Evolutionary conservation across 30 jellyfish, hydroid and myxozoan species (phyloP).

Genomic region (Cassiopea xamachana): DNA sequence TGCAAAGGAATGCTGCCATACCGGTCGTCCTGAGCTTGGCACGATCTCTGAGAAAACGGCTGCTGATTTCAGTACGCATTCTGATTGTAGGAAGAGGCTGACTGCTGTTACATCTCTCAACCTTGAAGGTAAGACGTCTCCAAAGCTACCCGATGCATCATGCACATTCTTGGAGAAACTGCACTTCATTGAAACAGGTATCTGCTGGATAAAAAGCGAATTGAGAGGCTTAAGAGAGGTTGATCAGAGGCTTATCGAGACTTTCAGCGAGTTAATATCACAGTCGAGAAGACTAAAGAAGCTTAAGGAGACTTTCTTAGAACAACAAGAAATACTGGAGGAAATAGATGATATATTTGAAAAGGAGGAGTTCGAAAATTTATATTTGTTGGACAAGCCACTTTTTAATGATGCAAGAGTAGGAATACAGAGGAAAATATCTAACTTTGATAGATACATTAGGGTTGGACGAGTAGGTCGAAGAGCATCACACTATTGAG

Average conservation of each 20-base stretch:
- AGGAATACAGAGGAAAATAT: conserved; percentile 32
- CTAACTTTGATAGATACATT: conserved; percentile 38
- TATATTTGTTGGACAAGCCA: conserved; percentile 32
- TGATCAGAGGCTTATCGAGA: conserved; percentile 6
- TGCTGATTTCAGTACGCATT: not conserved
- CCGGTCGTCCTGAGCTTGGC: not conserved
- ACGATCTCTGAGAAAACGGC: not conserved
- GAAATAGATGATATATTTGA: conserved; percentile 50
- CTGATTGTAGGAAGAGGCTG: not conserved
- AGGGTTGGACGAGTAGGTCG: conserved; percentile 46
- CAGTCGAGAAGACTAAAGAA: not conserved
- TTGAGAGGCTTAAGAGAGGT: conserved; percentile 11
- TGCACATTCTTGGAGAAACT: conserved; percentile 15
- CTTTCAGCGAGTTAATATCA: not conserved
- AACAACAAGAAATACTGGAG: conserved; percentile 57
- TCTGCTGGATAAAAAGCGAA: conserved; percentile 36
- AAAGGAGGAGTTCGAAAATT: conserved; percentile 33
- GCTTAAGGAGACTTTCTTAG: conserved; percentile 21
- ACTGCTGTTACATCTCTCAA: not conserved
- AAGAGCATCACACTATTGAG: conserved; percentile 34
- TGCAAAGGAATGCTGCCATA: not conserved
- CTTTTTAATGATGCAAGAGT: conserved; percentile 8
- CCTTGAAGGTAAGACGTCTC: conserved; percentile 1
- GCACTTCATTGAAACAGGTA: conserved; percentile 4
- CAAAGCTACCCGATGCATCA: conserved; percentile 4